Evolutionary conservation across 92 coral and sea anemone species (phyloP), one percentile per base, ranked within the genome.

Genomic region (Zoanthus gigantus): DNA sequence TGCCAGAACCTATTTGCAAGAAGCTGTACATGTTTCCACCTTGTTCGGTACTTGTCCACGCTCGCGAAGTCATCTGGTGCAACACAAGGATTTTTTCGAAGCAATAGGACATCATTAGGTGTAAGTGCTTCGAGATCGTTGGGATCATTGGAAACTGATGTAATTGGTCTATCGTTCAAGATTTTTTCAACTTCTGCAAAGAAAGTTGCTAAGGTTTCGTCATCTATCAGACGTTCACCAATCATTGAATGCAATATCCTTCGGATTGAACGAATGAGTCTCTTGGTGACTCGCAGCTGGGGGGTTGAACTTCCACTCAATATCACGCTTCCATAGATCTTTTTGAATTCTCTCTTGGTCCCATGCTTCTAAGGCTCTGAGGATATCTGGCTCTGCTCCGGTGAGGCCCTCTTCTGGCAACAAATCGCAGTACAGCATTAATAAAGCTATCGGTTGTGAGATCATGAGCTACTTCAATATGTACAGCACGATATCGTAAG

Each of bases 101-200:
- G 84, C 7, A 88, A 50, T 57, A 89, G 86, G 50, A 92, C 86
- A 18, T 92, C 93, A 84, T 86, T 89, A 0, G 93, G 96, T 5
- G 94, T 91, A 30, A 91, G 90, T 1, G 96, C 94, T 13, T 93
- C 89, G 5, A 91, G 74, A 82, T 91, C 96, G 16, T 83, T 80
- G 65, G 87, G 88, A 45, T 91, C 94, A 61, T 66, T 88, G 13
- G 92, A 91, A 56, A 88, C 94, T 5, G 88, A 84, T 6, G 92
- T 93, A 13, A 93, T 91, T 28, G 88, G 93, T 47, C 93, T 85
- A 73, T 89, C 86, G 58, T 93, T 90, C 79, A 93, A 13, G 72
- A 93, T 75, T 37, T 37, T 37, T 37, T 37, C 42, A 4, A 37
- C 42, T 37, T 37, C 42, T 37, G 1, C 42, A 2, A 37, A 37